phyloP scores from a whole-genome alignment of 2,888 invertebrate species.

The Polia nebulosa region DNA sequence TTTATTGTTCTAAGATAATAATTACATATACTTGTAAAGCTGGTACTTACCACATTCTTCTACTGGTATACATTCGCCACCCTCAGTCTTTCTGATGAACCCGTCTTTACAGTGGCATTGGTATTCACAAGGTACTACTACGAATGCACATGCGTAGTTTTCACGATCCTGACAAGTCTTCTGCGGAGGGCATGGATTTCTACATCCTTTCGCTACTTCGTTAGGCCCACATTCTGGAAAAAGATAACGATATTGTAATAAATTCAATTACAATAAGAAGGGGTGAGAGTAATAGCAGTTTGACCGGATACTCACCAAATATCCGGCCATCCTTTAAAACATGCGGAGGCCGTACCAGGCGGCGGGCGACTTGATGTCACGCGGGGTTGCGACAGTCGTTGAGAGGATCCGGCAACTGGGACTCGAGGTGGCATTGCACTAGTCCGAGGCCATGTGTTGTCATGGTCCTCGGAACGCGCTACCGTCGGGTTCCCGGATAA shows the following conservation, averaged over 20 bases:
- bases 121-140: not conserved
- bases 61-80: conserved; percentile 20
- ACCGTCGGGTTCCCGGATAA: no score
- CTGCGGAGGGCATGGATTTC: not conserved
- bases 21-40: no score
- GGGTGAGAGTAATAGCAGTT: not conserved
- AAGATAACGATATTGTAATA: not conserved
- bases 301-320: not conserved
- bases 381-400: no score
- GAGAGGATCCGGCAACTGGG: no score
- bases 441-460: no score
- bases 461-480: no score
- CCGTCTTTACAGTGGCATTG: conserved; percentile 18
- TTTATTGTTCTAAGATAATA: no score
- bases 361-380: no score
- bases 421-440: no score
- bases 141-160: not conserved
- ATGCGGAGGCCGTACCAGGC: not conserved
- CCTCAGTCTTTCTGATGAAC: conserved; percentile 8
- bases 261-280: not conserved
- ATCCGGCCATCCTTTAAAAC: not conserved
- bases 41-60: conserved; percentile 14
- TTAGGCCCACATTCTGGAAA: not conserved
- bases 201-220: not conserved
- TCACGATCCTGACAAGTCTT: conserved; percentile 13